These are phyloP conservation scores for Spatulosminthurus flaviceps DNA, from an alignment of 2,888 invertebrate species.

Conservation along the genomic window DNA sequence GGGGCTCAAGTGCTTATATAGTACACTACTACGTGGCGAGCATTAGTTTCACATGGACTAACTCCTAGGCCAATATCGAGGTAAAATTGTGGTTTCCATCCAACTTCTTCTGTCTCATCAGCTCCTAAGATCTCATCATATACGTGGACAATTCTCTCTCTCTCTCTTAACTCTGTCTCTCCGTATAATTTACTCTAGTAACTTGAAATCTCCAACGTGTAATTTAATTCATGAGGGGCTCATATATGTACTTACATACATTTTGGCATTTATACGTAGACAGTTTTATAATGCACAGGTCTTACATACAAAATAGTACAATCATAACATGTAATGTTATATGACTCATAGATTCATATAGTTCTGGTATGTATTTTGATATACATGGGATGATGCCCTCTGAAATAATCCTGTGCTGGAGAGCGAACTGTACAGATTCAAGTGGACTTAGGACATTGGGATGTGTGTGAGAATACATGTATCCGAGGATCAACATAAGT, in stretches of 20 bases:
- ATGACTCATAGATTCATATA: too few species aligned
- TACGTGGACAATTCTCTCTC: background rate
- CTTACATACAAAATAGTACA: too few species aligned
- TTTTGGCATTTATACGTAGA: too few species aligned
- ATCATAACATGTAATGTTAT: too few species aligned
- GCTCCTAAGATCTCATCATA: background rate
- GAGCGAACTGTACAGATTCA: background rate
- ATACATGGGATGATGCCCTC: too few species aligned
- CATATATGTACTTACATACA: background rate
- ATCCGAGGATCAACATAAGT: constrained; percentile 4
- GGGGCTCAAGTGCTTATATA: background rate
- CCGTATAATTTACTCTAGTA: background rate
- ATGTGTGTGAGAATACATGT: background rate
- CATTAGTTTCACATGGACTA: constrained; percentile 19
- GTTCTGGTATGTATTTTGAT: too few species aligned
- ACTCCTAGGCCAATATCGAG: background rate
- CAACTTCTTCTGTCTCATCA: background rate
- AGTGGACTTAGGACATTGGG: background rate
- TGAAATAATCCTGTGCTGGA: too few species aligned
- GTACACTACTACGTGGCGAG: background rate
- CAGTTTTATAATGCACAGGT: too few species aligned
- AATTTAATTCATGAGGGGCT: constrained; percentile 19
- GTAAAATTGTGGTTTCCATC: constrained; percentile 10
- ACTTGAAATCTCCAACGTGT: constrained; percentile 4
- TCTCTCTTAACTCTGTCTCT: background rate